These are phyloP conservation scores for Leucozona laternaria DNA, from an alignment of 2,888 invertebrate species.

Conservation along the genomic window DNA sequence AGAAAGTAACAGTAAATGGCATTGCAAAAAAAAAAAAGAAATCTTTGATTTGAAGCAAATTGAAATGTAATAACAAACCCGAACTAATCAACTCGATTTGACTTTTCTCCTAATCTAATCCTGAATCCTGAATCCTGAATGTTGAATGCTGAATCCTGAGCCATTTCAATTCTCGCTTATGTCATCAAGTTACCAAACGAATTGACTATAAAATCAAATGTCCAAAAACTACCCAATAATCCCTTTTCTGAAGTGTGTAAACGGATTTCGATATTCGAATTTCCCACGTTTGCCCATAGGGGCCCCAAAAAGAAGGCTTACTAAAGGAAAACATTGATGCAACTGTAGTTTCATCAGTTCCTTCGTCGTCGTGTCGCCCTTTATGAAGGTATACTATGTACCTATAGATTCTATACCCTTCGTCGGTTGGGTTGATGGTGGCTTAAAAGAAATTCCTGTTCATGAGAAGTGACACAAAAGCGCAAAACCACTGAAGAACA, in stretches of 20 bases:
- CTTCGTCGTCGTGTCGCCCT: neutral
- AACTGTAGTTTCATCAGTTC: slow-evolving; percentile 38
- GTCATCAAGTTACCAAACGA: slow-evolving; percentile 69
- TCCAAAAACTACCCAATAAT: slow-evolving; percentile 70
- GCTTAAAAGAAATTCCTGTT: slow-evolving; percentile 53
- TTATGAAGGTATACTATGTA: neutral
- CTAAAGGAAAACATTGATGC: slow-evolving; percentile 53
- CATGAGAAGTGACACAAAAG: slow-evolving; percentile 69
- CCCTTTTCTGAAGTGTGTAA: slow-evolving; percentile 69
- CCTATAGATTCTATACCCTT: neutral
- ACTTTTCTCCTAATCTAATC: slow-evolving; percentile 1
- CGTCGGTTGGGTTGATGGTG: slow-evolving; percentile 14
- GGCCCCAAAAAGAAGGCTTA: slow-evolving; percentile 38
- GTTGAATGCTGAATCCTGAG: neutral
- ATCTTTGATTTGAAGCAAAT: neutral
- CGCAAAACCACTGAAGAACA: slow-evolving; percentile 72
- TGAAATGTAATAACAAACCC: slow-evolving; percentile 48
- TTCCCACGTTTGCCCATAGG: slow-evolving; percentile 32
- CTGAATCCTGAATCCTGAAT: neutral
- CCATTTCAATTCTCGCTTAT: slow-evolving; percentile 53
- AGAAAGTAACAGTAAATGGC: no score
- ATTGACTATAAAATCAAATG: slow-evolving; percentile 69
- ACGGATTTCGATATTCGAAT: slow-evolving; percentile 63
- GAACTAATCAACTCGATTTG: slow-evolving; percentile 52
- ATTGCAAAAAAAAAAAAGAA: neutral